phyloP scores from a whole-genome alignment of 2,797 vertebrate species.

The Sebastiscus albofasciatus region DNA sequence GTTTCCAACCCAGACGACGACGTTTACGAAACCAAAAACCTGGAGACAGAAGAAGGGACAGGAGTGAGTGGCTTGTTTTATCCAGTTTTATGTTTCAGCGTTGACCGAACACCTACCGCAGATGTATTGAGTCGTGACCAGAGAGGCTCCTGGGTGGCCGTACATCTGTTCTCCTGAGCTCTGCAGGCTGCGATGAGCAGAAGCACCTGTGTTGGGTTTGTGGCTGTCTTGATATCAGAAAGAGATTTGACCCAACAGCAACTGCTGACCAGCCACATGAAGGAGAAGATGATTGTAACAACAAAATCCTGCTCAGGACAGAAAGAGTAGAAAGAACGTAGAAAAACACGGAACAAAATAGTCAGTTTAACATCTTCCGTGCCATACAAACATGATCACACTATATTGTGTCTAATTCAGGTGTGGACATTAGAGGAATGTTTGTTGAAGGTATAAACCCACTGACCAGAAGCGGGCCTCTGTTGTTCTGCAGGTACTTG shows the following conservation, averaged over 20 bases:
- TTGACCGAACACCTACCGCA: slow-evolving; percentile 84
- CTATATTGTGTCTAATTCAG: background rate
- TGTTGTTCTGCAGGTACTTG: slow-evolving; percentile 97
- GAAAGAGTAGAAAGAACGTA: background rate
- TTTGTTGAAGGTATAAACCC: slow-evolving; percentile 2
- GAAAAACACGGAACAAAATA: background rate
- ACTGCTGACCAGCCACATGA: slow-evolving; percentile 94
- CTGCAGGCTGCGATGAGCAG: slow-evolving; percentile 95
- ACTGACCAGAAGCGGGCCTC: slow-evolving; percentile 96
- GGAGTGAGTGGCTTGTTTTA: background rate
- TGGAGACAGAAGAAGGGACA: slow-evolving; percentile 57
- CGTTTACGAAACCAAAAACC: slow-evolving; percentile 98
- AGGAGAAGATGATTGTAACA: slow-evolving; percentile 93
- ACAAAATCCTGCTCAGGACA: slow-evolving; percentile 89
- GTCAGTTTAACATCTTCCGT: background rate
- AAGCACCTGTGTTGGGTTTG: slow-evolving; percentile 90
- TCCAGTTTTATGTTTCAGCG: background rate
- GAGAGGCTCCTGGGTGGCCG: slow-evolving; percentile 86
- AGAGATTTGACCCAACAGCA: slow-evolving; percentile 96
- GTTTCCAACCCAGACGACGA: slow-evolving; percentile 96
- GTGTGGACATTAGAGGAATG: background rate
- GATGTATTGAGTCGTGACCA: slow-evolving; percentile 96
- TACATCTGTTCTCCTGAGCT: slow-evolving; percentile 89
- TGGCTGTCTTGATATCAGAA: slow-evolving; percentile 91
- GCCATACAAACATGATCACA: background rate